A percentile compares a stretch with the other conserved stretches of the same genome.
Conservation (phyloP, 2,113 vertebrate species). For the Heptranchias perlo region DNA sequence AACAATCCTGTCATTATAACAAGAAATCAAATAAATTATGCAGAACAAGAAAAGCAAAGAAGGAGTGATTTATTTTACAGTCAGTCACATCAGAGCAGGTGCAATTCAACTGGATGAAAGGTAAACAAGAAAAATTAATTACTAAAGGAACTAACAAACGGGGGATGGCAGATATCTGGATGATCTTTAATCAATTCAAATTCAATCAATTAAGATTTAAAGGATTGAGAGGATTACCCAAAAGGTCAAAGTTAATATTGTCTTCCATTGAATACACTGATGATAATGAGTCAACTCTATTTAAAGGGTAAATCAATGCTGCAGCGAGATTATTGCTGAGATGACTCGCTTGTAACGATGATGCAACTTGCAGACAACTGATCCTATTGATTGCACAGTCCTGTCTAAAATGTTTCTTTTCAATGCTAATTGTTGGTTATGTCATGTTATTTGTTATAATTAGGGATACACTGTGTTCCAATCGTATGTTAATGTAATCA, state of each 20-base stretch:
- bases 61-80: background rate
- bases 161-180: background rate
- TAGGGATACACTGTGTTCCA: background rate
- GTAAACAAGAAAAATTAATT: background rate
- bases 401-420: background rate
- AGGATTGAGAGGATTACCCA: background rate
- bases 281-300: background rate
- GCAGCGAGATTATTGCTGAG: background rate
- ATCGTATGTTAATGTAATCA: slow-evolving; percentile 18
- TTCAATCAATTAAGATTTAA: slow-evolving; percentile 17
- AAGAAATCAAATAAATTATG: background rate
- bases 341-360: background rate
- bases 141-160: background rate
- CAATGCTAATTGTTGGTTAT: background rate
- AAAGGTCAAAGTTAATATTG: background rate
- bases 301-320: background rate
- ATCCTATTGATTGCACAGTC: background rate
- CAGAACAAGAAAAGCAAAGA: background rate
- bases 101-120: background rate
- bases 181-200: slow-evolving; percentile 1
- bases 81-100: background rate
- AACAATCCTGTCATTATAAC: background rate
- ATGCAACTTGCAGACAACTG: background rate
- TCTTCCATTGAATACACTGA: background rate
- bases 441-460: background rate